Conservation (phyloP, 2,888 invertebrate species). For the Rutpela maculata region DNA sequence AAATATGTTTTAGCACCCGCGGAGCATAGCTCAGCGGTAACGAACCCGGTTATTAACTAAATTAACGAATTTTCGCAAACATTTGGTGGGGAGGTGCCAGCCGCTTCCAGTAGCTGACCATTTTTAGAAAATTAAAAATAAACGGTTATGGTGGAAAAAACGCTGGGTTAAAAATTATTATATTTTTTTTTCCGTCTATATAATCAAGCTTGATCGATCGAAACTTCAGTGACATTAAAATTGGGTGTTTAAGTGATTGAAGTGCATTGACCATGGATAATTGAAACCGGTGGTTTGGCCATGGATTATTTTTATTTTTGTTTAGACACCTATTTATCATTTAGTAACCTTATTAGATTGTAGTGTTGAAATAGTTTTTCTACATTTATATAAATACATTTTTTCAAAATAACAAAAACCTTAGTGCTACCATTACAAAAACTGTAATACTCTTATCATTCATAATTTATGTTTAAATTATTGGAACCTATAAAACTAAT, state of each 20-base stretch:
- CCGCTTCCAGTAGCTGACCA: too few relatives aligned
- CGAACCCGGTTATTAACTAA: too few relatives aligned
- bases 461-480: neutral
- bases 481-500: neutral
- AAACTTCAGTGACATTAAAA: too few relatives aligned
- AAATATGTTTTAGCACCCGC: too few relatives aligned
- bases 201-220: too few relatives aligned
- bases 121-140: too few relatives aligned
- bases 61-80: too few relatives aligned
- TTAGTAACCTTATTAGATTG: conserved; percentile 5
- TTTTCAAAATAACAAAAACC: neutral
- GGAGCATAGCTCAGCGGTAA: too few relatives aligned
- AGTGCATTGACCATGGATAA: conserved; percentile 9
- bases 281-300: neutral
- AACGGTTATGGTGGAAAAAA: too few relatives aligned
- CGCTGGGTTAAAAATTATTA: too few relatives aligned
- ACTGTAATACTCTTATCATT: neutral
- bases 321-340: neutral
- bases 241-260: neutral
- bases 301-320: conserved; percentile 10
- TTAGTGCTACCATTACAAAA: neutral
- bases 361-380: conserved; percentile 5
- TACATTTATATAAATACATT: neutral
- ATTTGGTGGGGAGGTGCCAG: too few relatives aligned
- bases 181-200: too few relatives aligned